Evolutionary conservation across 2,113 vertebrate genomes (phyloP).

Genomic region (Larimichthys polyactis): DNA sequence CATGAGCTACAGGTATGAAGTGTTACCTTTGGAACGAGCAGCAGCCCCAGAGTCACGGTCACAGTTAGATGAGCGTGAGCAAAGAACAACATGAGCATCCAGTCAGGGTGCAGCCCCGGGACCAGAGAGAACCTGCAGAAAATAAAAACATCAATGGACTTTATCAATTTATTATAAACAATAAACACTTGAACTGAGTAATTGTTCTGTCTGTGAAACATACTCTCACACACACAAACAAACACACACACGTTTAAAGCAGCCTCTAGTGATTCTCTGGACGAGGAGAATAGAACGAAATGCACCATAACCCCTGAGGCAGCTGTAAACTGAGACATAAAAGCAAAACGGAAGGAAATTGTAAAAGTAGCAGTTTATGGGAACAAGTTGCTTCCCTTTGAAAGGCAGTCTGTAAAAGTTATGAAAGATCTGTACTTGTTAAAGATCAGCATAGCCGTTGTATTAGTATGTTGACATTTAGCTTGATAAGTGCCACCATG

Average conservation of each 20-base stretch:
- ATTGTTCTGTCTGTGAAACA: neutral
- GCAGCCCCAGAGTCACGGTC: constrained; percentile 92
- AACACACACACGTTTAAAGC: constrained; percentile 10
- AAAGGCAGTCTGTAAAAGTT: neutral
- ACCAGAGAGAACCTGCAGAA: constrained; percentile 91
- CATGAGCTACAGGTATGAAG: neutral
- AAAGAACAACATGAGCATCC: constrained; percentile 98
- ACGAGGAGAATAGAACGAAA: constrained; percentile 24
- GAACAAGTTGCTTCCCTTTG: neutral
- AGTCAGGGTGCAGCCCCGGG: constrained; percentile 93
- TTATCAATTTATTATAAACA: constrained; percentile 1
- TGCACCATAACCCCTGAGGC: neutral
- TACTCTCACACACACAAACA: neutral
- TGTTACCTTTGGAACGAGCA: constrained; percentile 96
- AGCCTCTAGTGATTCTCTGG: constrained; percentile 16
- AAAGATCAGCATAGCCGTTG: neutral
- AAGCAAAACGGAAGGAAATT: constrained; percentile 8
- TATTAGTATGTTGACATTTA: neutral
- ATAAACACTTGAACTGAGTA: neutral
- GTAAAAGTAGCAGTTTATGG: neutral
- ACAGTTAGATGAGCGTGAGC: constrained; percentile 97
- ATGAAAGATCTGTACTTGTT: neutral
- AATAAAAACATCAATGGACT: neutral
- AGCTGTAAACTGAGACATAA: constrained; percentile 24
- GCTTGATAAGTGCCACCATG: neutral